Evolutionary conservation across 2,888 invertebrate species (phyloP).

Genomic region (Cerceris rybyensis): DNA sequence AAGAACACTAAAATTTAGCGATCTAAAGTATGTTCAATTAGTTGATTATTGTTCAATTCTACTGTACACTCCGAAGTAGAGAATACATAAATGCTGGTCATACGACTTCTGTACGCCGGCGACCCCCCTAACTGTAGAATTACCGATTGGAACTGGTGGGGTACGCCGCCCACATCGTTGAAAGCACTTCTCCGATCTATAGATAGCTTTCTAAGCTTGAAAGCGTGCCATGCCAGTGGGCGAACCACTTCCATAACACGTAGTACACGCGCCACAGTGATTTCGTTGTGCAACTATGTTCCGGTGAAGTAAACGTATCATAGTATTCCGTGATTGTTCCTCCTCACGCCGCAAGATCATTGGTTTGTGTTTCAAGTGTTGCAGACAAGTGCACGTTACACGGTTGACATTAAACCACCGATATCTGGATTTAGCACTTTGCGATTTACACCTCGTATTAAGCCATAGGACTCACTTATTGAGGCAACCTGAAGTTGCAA

Average conservation of each 20-base stretch:
- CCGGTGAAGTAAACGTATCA: slow-evolving; percentile 5
- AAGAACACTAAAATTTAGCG: not conserved
- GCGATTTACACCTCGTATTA: no score
- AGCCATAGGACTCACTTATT: no score
- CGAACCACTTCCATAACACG: slow-evolving; percentile 78
- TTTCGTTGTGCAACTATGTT: slow-evolving; percentile 67
- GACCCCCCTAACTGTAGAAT: slow-evolving; percentile 50
- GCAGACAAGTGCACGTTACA: slow-evolving; percentile 1
- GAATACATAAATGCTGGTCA: slow-evolving; percentile 37
- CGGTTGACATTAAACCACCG: not conserved
- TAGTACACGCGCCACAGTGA: slow-evolving; percentile 40
- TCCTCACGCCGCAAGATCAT: not conserved
- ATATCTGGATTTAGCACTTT: no score
- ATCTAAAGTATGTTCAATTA: not conserved
- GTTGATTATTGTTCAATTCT: no score
- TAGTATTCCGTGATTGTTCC: no score
- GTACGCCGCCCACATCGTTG: slow-evolving; percentile 72
- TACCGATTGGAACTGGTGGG: slow-evolving; percentile 49
- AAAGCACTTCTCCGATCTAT: slow-evolving; percentile 69
- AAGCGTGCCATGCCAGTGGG: slow-evolving; percentile 73
- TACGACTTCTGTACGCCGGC: slow-evolving; percentile 44
- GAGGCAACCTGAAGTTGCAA: no score
- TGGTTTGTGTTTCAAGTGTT: slow-evolving; percentile 12
- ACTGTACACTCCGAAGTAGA: not conserved
- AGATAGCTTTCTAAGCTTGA: slow-evolving; percentile 72